Conservation (phyloP, 2,888 invertebrate genomes). For the Leptarthrus brevirostris region DNA sequence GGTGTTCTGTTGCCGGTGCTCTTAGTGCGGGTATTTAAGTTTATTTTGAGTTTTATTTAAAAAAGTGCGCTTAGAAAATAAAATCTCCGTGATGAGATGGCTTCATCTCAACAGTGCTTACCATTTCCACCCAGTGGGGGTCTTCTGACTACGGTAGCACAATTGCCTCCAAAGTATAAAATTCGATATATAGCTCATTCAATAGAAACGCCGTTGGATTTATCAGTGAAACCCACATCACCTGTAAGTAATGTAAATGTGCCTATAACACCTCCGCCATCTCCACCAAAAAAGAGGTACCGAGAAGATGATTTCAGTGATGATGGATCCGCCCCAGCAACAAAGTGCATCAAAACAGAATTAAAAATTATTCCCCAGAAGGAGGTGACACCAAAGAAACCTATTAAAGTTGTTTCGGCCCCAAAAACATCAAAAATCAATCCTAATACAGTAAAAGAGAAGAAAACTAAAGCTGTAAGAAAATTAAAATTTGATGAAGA, state of each 20-base stretch:
- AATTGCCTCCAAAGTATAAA: conserved; percentile 66
- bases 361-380: conserved; percentile 55
- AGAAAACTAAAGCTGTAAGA: conserved; percentile 73
- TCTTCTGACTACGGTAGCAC: conserved; percentile 66
- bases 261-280: conserved; percentile 83
- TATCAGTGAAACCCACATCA: conserved; percentile 73
- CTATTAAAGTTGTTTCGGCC: conserved; percentile 61
- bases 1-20: too few relatives aligned
- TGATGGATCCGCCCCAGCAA: conserved; percentile 18
- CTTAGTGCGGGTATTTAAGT: conserved; percentile 1
- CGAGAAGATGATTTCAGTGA: conserved; percentile 52
- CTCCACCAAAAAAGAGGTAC: conserved; percentile 71
- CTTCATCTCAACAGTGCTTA: conserved; percentile 49
- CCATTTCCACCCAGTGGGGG: conserved; percentile 57
- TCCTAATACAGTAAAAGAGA: conserved; percentile 57
- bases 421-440: conserved; percentile 62
- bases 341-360: conserved; percentile 59
- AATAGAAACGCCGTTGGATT: conserved; percentile 74
- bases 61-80: background rate
- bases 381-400: conserved; percentile 61
- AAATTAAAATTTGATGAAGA: conserved; percentile 91
- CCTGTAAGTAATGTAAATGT: conserved; percentile 57
- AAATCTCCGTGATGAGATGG: conserved; percentile 52
- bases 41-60: background rate
- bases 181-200: conserved; percentile 64